Evolutionary conservation across 2,113 vertebrate genomes (phyloP), one percentile per base, ranked within the genome.

Genomic region (Gadus chalcogrammus): DNA sequence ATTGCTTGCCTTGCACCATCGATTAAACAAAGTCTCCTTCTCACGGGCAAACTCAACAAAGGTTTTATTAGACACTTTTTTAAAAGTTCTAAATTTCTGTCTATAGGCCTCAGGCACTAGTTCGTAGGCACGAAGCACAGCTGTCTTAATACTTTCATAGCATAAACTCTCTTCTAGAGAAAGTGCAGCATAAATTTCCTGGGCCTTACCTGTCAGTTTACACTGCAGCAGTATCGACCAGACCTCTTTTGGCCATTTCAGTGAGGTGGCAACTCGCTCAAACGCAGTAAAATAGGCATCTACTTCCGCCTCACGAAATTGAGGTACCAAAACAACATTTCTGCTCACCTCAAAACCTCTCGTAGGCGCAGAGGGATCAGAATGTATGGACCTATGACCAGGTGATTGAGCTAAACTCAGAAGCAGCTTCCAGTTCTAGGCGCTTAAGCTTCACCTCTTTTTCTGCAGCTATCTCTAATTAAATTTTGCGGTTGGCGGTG

Each of bases 1-100:
- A 2, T 62, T 62, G 13, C 61, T 20, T 15, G 63, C 68, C 4
- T 11, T 15, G 60, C 77, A 72, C 27, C 56, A 78, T 16, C 61
- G 4, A 17, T 78, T 28, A 48, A 78, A 72, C 18, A 24, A 24
- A 24, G 1, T 24, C 24, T 24, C 24, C 24, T 24, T 24, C 24
- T 24, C 24, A 24, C 24, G 24, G 24, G 24, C 24, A 65, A 28
- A 9, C 6, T 42, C 38, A 7, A 4, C 11, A 24, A 24, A 24
- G 24, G 24, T 24, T 24, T 24, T 24, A 24, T 24, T 24, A 24
- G 24, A 24, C 24, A 24, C 2, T 24, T 24, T 24, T 24, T 24
- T 24, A 24, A 24, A 24, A 24, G 24, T 24, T 24, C 59, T 61
- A 11, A 56, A 56, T 15, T 56, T 56, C 55, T 56, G 55, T 56